Base-by-base conservation (phyloP, 2,113 vertebrate species). In the Irena cyanogastra region DNA sequence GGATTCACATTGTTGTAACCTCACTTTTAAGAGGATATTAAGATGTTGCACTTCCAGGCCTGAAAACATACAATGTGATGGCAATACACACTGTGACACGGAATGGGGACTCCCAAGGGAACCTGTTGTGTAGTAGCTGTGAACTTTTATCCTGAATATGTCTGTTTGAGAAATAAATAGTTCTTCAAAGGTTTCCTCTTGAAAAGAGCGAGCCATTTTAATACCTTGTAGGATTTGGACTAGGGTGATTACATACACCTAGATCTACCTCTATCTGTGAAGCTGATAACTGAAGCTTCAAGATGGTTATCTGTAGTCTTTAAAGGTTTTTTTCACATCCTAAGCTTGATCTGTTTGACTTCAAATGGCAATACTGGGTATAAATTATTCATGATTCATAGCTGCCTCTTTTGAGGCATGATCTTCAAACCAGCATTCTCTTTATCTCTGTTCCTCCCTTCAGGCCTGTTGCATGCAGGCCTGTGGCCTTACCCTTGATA, bases 311-410 rank as follows among this genome's bases (percentile, higher is more conserved):
- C 87, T 87, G 53, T 33, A 53, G n/a, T 39, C 78, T 87, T 88
- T 50, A 82, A 76, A 72, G 37, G 63, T 6, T 13, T 89, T 87
- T 79, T 91, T 87, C 53, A 82, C 22, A 18, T 90, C 42, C 59
- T 80, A 65, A 77, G 41, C 42, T 93, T 90, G 84, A 90, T 90
- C 79, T 87, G 11, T 80, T 77, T 79, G 19, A 91, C 87, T 93
- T 94, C 87, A 93, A 83, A 83, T 63, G 35, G 66, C 54, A 82
- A 23, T 20, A 76, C 33, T 83, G 33, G 30, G 22, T 88, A 94
- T 91, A 86, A 95, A 95, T 95, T 77, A 91, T 95, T 90, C 57
- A 93, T 84, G 74, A 60, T 54, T 72, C 45, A 30, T 45, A 89
- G 74, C 70, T 77, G 17, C 47, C 68, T 91, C 63, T 92, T 94